Percentiles rank a stretch among this genome's conserved stretches.
These are phyloP conservation scores for Apistogramma diplotaenia DNA, from an alignment of 2,113 vertebrate species.

Conservation along the genomic window DNA sequence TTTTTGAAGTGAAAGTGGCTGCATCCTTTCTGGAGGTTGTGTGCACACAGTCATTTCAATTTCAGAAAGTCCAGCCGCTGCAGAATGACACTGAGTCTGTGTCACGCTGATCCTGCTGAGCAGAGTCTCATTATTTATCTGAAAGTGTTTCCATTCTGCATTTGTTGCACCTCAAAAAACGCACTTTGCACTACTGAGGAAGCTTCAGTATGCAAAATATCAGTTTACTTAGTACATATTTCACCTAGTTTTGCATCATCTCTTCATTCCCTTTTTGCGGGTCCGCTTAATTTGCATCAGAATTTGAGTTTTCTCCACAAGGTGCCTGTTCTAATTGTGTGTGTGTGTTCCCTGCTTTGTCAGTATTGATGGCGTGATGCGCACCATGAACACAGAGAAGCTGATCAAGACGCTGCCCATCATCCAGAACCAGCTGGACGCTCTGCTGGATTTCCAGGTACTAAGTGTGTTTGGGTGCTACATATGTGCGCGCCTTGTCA, in stretches of 20 bases:
- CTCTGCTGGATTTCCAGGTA: conserved; percentile 95
- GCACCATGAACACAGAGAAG: conserved; percentile 91
- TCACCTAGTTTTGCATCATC: background rate
- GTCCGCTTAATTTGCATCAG: background rate
- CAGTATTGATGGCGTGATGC: conserved; percentile 90
- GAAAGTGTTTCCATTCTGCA: background rate
- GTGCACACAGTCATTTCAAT: background rate
- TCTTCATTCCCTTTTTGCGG: background rate
- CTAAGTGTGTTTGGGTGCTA: background rate
- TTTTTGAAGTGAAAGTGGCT: background rate
- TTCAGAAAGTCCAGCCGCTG: background rate
- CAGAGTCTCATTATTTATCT: conserved; percentile 2
- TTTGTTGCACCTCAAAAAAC: background rate
- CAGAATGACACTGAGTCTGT: background rate
- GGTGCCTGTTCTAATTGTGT: background rate
- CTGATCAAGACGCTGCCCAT: conserved; percentile 92
- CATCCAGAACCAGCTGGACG: conserved; percentile 94
- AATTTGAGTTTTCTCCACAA: background rate
- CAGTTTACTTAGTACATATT: background rate
- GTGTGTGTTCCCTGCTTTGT: conserved; percentile 20
- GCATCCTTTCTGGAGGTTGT: background rate
- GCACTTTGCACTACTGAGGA: background rate
- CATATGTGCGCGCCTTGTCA: background rate
- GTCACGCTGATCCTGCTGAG: background rate
- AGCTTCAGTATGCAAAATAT: background rate